These are phyloP conservation scores for Phrynosoma platyrhinos DNA, from an alignment of 2,113 vertebrate species.

Conservation along the genomic window DNA sequence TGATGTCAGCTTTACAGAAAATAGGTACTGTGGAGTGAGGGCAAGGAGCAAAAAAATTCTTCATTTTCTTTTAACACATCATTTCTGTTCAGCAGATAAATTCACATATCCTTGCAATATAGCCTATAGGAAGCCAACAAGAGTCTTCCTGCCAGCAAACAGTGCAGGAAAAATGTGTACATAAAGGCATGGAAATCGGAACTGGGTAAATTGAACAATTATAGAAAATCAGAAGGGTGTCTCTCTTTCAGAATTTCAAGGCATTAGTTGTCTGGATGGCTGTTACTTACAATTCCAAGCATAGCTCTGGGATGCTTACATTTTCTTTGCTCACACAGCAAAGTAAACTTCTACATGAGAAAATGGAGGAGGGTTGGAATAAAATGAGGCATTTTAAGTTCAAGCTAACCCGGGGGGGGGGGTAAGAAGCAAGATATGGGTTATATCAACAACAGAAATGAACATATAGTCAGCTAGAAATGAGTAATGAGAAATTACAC, in stretches of 20 bases:
- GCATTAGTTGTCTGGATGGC: not conserved
- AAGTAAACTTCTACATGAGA: conserved; percentile 7
- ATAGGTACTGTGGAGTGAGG: conserved; percentile 51
- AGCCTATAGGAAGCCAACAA: not conserved
- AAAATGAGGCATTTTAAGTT: not conserved
- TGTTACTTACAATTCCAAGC: not conserved
- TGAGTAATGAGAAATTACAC: too few relatives aligned
- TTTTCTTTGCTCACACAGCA: not conserved
- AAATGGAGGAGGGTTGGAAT: too few relatives aligned
- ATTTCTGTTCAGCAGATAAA: conserved; percentile 16
- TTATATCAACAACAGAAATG: too few relatives aligned
- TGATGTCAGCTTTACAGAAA: conserved; percentile 69
- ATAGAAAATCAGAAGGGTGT: not conserved
- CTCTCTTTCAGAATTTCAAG: not conserved
- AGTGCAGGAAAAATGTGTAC: rapidly evolving
- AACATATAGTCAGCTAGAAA: too few relatives aligned
- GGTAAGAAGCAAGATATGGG: not conserved
- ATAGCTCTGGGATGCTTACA: not conserved
- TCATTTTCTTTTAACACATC: conserved; percentile 14
- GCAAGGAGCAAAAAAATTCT: conserved; percentile 30
- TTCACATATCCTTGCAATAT: not conserved
- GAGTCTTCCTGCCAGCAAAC: not conserved
- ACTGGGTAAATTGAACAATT: not conserved
- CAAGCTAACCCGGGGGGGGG: not conserved
- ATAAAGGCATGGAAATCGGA: not conserved